Conservation (phyloP, 2,888 invertebrate genomes). For the Dendrolimus pini region DNA sequence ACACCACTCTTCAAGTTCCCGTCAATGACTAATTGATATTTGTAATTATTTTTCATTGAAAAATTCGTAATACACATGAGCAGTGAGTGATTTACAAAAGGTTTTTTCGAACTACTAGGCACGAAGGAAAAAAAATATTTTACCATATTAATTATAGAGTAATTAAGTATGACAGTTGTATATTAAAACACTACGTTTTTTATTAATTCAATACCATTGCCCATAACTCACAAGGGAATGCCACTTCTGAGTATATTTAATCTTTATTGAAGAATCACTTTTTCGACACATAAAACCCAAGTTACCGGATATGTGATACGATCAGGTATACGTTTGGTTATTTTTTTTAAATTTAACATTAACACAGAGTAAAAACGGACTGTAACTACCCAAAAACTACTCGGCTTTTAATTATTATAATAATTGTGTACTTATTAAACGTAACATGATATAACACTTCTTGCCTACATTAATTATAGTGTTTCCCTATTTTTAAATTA, state of each 20-base stretch:
- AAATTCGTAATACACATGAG: no score
- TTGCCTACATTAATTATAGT: neutral
- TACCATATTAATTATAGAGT: conserved; percentile 2
- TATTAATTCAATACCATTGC: neutral
- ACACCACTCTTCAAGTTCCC: no score
- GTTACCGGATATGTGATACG: conserved; percentile 61
- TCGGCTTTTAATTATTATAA: neutral
- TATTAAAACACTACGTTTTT: conserved; percentile 19
- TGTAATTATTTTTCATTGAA: no score
- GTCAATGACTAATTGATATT: no score
- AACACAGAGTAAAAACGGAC: neutral
- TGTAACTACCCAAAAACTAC: neutral
- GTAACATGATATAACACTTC: neutral
- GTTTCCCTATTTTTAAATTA: neutral
- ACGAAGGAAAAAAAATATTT: conserved; percentile 1
- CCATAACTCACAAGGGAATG: neutral
- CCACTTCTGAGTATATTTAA: conserved; percentile 1
- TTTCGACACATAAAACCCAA: conserved; percentile 22
- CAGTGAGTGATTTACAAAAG: no score
- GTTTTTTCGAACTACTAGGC: neutral
- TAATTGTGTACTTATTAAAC: neutral
- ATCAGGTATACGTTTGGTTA: conserved; percentile 39
- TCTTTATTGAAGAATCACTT: neutral
- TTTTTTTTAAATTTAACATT: neutral
- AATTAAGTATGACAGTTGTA: conserved; percentile 2